Evolutionary conservation across 2,888 invertebrate species (phyloP).

Genomic region (Sphaeridia pumilis): DNA sequence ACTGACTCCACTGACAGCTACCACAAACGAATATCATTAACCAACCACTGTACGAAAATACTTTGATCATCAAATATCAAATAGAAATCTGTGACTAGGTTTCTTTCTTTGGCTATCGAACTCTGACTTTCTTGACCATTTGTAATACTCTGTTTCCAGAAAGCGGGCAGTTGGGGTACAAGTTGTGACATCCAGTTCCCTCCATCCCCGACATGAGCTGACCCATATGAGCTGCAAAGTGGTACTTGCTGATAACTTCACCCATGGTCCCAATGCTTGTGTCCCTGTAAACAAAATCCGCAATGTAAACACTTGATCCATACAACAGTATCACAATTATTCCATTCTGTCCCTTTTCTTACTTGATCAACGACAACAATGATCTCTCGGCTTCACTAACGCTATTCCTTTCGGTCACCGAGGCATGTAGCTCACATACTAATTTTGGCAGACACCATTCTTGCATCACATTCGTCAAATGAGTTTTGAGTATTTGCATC

Average conservation of each 20-base stretch:
- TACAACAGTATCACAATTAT: not conserved
- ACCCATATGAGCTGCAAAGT: conserved; percentile 53
- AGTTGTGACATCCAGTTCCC: conserved; percentile 55
- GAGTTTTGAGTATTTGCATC: conserved; percentile 22
- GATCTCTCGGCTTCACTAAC: conserved; percentile 51
- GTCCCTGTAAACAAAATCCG: conserved; percentile 43
- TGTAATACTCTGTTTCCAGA: conserved; percentile 51
- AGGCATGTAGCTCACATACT: conserved; percentile 53
- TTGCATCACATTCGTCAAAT: conserved; percentile 37
- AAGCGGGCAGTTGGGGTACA: conserved; percentile 54
- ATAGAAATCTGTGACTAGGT: too few relatives aligned
- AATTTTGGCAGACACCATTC: conserved; percentile 54
- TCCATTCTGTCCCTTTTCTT: conserved; percentile 31
- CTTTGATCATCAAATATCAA: too few relatives aligned
- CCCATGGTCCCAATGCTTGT: conserved; percentile 50
- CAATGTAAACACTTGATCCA: not conserved
- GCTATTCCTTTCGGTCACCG: conserved; percentile 47
- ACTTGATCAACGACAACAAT: conserved; percentile 51
- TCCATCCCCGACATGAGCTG: conserved; percentile 54
- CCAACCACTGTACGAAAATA: too few relatives aligned
- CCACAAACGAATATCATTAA: too few relatives aligned
- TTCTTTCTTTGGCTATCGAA: too few relatives aligned
- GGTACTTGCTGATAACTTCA: conserved; percentile 45
- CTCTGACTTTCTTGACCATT: conserved; percentile 51
- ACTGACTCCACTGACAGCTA: too few relatives aligned